Percentiles rank a stretch among this genome's conserved stretches.
Conservation (phyloP, 92 coral and sea anemone genomes). For the Actinostola sp. region DNA sequence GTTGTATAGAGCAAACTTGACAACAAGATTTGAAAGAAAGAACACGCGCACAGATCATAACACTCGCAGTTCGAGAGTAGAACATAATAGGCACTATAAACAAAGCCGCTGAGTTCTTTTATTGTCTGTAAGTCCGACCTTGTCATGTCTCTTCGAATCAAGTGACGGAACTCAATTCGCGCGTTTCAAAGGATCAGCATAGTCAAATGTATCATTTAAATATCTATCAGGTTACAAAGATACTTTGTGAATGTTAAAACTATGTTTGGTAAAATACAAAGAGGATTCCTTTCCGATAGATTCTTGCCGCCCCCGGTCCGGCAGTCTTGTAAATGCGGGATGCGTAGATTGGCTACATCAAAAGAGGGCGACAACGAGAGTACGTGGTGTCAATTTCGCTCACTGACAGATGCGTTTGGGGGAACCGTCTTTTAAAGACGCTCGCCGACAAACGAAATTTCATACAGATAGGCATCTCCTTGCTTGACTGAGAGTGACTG, state of each 20-base stretch:
- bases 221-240: not conserved
- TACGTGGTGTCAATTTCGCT: conserved; percentile 44
- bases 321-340: conserved; percentile 40
- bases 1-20: not conserved
- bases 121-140: conserved; percentile 17
- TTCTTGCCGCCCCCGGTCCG: conserved; percentile 49
- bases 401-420: conserved; percentile 42
- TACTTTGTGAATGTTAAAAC: conserved; percentile 28
- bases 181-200: not conserved
- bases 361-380: conserved; percentile 24
- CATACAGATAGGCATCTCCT: conserved; percentile 25
- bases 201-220: conserved; percentile 1
- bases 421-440: conserved; percentile 43
- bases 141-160: conserved; percentile 12
- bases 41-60: conserved; percentile 1
- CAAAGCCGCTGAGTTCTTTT: conserved; percentile 20
- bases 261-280: conserved; percentile 21
- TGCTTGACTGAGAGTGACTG: conserved; percentile 3
- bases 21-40: conserved; percentile 7
- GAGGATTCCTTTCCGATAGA: conserved; percentile 40
- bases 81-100: conserved; percentile 13
- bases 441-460: conserved; percentile 46
- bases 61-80: conserved; percentile 14
- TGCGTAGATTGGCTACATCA: conserved; percentile 42
- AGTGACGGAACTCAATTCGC: conserved; percentile 3